Percentiles rank a stretch among this genome's conserved stretches.
Evolutionary conservation across 2,113 vertebrate genomes (phyloP).

Genomic region (Paratilapia polleni): DNA sequence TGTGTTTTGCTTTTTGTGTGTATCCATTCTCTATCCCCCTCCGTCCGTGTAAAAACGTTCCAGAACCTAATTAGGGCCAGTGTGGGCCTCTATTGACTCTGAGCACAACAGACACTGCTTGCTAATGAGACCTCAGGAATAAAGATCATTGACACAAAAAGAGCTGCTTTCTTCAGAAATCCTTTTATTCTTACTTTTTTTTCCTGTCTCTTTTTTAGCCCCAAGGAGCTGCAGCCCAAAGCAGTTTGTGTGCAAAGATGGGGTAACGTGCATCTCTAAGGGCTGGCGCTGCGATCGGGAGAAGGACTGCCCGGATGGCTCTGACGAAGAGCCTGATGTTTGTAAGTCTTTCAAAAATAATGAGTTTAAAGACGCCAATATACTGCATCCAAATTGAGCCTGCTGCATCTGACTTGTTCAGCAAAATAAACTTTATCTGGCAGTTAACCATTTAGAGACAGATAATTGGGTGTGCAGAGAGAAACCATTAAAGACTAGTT

Average conservation of each 20-base stretch:
- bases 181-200: constrained; percentile 34
- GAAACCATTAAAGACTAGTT: not conserved
- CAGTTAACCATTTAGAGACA: not conserved
- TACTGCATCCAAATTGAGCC: not conserved
- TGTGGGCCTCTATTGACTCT: constrained; percentile 55
- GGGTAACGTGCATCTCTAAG: constrained; percentile 97
- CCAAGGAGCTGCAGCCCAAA: constrained; percentile 97
- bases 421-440: not conserved
- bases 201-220: constrained; percentile 77
- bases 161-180: constrained; percentile 1
- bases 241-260: constrained; percentile 97
- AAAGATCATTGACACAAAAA: constrained; percentile 50
- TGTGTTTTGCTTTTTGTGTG: constrained; percentile 26
- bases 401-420: constrained; percentile 6
- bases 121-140: constrained; percentile 65
- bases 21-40: constrained; percentile 6
- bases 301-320: constrained; percentile 97
- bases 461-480: not conserved
- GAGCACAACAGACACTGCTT: constrained; percentile 38
- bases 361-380: not conserved
- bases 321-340: constrained; percentile 93
- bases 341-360: constrained; percentile 83
- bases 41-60: constrained; percentile 33
- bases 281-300: constrained; percentile 98
- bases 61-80: constrained; percentile 52